Evolutionary conservation across 2,797 vertebrate species (phyloP), one percentile per base, ranked within the genome.

Genomic region (Pipistrellus nathusii): DNA sequence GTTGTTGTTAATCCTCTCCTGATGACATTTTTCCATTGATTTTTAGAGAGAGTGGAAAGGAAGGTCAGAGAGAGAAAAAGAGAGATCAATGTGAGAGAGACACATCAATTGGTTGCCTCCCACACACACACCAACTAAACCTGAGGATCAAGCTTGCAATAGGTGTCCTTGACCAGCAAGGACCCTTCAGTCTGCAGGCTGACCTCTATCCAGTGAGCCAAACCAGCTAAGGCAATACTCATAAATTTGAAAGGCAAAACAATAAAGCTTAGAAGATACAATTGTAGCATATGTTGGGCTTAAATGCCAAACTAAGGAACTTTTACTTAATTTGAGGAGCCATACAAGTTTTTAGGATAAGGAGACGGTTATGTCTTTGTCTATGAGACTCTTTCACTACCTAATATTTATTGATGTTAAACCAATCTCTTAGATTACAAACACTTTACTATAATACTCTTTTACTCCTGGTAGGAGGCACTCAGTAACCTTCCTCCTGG

Each of bases 191-290:
- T 27, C 25, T 59, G 23, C 57, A 59, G 57, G 57, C 57, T 59
- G 25, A 59, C 57, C 11, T 59, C 57, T 59, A 59, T 59, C 57
- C 57, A 27, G 57, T 59, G 57, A 59, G 11, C 57, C 57, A 59
- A 59, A 59, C 57, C 57, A 59, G 25, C 57, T 27, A 59, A 11
- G 57, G 23, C 11, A 59, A 59, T 59, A 27, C 23, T 59, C 57
- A 85, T 81, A 91, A 68, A 89, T 59, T 83, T 78, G 11, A 91
- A 95, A 93, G 10, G 14, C 21, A 93, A 93, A 94, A 87, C 6
- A 91, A 80, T 85, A 76, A 92, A 77, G 25, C 59, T 83, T 75
- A 64, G 59, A 85, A 75, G 73, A 81, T 85, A 81, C 85, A 64
- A 17, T 48, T 75, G 21, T 12, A 92, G 46, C 3, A 53, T 32